These are phyloP conservation scores for Geococcyx californianus DNA, from an alignment of 2,113 vertebrate genomes.

Conservation along the genomic window DNA sequence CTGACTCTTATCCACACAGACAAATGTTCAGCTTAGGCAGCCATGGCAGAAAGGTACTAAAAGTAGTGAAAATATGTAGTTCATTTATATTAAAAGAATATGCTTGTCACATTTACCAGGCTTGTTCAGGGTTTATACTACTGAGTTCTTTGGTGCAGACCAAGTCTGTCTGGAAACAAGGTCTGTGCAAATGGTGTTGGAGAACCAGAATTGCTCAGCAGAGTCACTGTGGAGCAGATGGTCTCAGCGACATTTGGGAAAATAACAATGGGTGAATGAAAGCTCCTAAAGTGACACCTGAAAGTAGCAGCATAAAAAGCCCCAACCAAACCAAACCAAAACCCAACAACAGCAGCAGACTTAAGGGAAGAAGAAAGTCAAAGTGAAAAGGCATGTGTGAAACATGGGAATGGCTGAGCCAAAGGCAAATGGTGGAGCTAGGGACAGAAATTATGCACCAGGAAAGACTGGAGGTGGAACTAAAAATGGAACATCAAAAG, in stretches of 20 bases:
- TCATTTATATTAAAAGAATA: neutral
- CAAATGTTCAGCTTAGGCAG: neutral
- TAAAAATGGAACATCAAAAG: neutral
- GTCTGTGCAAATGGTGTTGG: neutral
- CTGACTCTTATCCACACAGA: neutral
- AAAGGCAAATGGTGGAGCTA: neutral
- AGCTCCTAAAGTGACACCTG: neutral
- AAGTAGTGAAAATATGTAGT: neutral
- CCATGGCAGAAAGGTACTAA: neutral
- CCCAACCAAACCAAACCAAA: neutral
- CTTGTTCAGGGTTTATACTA: neutral
- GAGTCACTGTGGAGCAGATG: neutral
- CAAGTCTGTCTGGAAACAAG: neutral
- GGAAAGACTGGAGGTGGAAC: neutral
- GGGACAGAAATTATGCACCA: neutral
- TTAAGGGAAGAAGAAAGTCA: neutral
- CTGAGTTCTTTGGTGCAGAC: neutral
- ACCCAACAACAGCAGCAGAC: neutral
- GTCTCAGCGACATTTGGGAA: neutral
- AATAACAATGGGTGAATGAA: neutral
- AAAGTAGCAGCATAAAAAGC: neutral
- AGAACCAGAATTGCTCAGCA: neutral
- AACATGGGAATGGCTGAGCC: neutral
- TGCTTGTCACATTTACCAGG: neutral
- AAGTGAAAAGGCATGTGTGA: neutral